Percentiles rank a stretch among this genome's conserved stretches.
phyloP scores from a whole-genome alignment of 2,113 vertebrate species.

The Paratilapia polleni region DNA sequence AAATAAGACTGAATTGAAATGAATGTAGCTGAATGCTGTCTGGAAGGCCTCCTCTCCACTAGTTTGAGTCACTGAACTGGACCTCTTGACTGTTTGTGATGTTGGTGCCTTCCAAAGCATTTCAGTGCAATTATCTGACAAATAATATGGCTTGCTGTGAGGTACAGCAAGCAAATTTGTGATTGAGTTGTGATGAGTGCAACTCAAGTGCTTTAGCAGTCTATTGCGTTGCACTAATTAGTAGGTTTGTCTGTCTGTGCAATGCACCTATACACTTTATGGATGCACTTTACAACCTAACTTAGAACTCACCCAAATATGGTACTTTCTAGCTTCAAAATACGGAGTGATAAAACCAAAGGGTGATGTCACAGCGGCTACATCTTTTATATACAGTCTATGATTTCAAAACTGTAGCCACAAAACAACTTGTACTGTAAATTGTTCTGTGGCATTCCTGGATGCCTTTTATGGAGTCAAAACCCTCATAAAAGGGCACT shows the following conservation, averaged over 20 bases:
- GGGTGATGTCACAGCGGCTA: background rate
- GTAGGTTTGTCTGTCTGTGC: background rate
- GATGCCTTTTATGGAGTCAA: no score
- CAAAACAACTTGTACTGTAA: background rate
- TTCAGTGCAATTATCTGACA: no score
- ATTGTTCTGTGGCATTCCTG: background rate
- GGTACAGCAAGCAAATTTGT: no score
- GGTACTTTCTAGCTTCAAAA: background rate
- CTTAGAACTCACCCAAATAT: background rate
- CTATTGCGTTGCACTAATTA: background rate
- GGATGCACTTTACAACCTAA: background rate
- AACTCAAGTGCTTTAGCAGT: background rate
- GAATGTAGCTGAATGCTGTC: no score
- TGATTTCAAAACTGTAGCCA: background rate
- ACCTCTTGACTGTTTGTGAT: no score
- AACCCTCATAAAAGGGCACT: background rate
- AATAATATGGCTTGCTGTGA: no score
- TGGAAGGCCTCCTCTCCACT: no score
- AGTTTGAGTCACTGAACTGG: no score
- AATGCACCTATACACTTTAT: background rate
- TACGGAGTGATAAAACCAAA: background rate
- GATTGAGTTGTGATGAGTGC: no score
- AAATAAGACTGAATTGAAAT: no score
- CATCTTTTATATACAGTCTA: background rate
- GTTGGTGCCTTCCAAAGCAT: no score